Base-by-base conservation (phyloP, 2,888 invertebrate genomes). In the Miltochrista miniata region DNA sequence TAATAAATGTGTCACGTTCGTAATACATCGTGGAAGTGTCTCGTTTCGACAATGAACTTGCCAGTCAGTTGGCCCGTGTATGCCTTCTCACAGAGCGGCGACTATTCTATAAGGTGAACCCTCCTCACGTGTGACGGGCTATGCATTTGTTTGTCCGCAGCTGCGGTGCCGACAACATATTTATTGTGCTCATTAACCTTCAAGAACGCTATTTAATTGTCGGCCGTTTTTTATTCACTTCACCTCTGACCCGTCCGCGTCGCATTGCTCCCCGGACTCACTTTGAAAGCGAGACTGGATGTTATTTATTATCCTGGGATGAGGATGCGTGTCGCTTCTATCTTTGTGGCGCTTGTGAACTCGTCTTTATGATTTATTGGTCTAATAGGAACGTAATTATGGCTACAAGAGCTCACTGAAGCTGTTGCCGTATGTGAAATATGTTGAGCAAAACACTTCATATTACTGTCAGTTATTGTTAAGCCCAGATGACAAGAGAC, bases 181-280 rank as follows among this genome's bases (percentile, higher is more conserved):
- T 90, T 90, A 91, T 90, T 88, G 87, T 90, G 83, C 90, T 91
- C 90, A 91, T 91, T 91, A 90, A 90, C 91, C 91, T 91, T 91
- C 87, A 87, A 90, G 90, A 90, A 89, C 90, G 88, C 90, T 88
- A 90, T 91, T 90, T 91, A 91, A 91, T 91, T 90, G 91, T 91
- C 85, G 88, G 87, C 86, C 88, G 90, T 91, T 91, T 91, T 91
- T 91, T 90, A 91, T 90, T 87, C 89, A 89, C 81, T 80, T 90
- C 90, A 91, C 90, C 91, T 90, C 74, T 90, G 90, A 90, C 91
- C 90, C 86, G 83, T 79, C 80, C 77, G 83, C 85, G 87, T 90
- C 90, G 90, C 90, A 90, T 91, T 87, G 86, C 90, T 87, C 83
- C 85, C 83, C 89, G 87, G 87, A 72, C 83, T 80, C 82, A 84